phyloP scores from a whole-genome alignment of 2,888 invertebrate species.

The Drosophila mercatorum region DNA sequence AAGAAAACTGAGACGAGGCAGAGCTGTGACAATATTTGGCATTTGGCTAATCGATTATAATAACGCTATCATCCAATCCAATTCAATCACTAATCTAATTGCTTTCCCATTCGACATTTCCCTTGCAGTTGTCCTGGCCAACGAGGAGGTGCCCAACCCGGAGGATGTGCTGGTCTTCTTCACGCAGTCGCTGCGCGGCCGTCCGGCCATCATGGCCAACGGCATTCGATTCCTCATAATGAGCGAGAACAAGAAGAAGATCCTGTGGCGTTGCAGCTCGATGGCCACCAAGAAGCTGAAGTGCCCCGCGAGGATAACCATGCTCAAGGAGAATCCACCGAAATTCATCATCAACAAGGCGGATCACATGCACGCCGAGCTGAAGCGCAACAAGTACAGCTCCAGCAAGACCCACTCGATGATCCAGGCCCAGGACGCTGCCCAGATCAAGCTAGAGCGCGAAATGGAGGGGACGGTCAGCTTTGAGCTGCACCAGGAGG shows the following conservation, averaged over 20 bases:
- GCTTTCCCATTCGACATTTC: conserved; percentile 5
- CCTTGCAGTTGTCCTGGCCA: conserved; percentile 82
- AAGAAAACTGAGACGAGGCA: conserved; percentile 13
- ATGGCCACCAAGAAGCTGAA: conserved; percentile 85
- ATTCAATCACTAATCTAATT: conserved; percentile 10
- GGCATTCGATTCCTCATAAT: conserved; percentile 84
- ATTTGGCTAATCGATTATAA: conserved; percentile 30
- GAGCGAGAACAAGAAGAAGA: conserved; percentile 85
- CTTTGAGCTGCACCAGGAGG: conserved; percentile 71
- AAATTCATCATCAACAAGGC: conserved; percentile 84
- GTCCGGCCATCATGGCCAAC: conserved; percentile 85
- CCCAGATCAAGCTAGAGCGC: conserved; percentile 62
- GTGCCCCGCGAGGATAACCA: conserved; percentile 84
- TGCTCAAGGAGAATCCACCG: conserved; percentile 84
- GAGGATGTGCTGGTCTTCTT: conserved; percentile 83
- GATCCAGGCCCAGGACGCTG: conserved; percentile 44
- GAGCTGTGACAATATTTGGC: conserved; percentile 14
- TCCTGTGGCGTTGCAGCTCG: conserved; percentile 84
- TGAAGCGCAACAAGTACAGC: conserved; percentile 84
- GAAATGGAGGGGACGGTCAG: conserved; percentile 70
- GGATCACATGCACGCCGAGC: conserved; percentile 84
- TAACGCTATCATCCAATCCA: conserved; percentile 2
- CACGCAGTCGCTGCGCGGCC: conserved; percentile 84
- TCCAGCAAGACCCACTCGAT: conserved; percentile 74
- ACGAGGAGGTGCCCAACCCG: conserved; percentile 82